These are phyloP conservation scores for Mola mola DNA, from an alignment of 2,113 vertebrate species.

Conservation along the genomic window DNA sequence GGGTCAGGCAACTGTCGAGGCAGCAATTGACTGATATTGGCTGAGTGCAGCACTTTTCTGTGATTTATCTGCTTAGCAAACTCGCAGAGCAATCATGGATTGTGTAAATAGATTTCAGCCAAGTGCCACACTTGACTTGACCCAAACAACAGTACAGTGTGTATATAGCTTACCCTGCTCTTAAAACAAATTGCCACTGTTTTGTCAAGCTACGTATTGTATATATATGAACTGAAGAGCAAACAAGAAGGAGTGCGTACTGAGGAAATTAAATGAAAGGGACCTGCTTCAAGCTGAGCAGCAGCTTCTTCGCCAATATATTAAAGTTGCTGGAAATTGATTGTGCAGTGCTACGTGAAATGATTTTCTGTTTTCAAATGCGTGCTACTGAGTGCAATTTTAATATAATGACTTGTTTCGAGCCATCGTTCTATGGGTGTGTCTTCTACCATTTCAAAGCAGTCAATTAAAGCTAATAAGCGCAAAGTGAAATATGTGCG, in stretches of 20 bases:
- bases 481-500: constrained; percentile 14
- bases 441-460: constrained; percentile 37
- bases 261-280: constrained; percentile 25
- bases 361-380: constrained; percentile 63
- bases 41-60: constrained; percentile 42
- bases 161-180: constrained; percentile 46
- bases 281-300: background rate
- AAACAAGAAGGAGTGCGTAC: constrained; percentile 8
- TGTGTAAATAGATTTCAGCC: constrained; percentile 49
- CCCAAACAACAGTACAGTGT: constrained; percentile 21
- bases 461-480: constrained; percentile 25
- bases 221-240: constrained; percentile 29
- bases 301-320: constrained; percentile 42
- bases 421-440: constrained; percentile 24
- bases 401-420: constrained; percentile 32
- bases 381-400: constrained; percentile 32
- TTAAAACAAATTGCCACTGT: constrained; percentile 40
- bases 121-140: constrained; percentile 48
- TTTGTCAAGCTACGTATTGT: constrained; percentile 23
- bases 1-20: constrained; percentile 21
- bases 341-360: constrained; percentile 61
- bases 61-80: constrained; percentile 44
- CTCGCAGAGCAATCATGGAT: constrained; percentile 35
- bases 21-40: constrained; percentile 45
- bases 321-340: constrained; percentile 57